Percentiles rank a stretch among this genome's conserved stretches.
phyloP scores from a whole-genome alignment of 2,888 invertebrate species.

The Coremacera marginata region DNA sequence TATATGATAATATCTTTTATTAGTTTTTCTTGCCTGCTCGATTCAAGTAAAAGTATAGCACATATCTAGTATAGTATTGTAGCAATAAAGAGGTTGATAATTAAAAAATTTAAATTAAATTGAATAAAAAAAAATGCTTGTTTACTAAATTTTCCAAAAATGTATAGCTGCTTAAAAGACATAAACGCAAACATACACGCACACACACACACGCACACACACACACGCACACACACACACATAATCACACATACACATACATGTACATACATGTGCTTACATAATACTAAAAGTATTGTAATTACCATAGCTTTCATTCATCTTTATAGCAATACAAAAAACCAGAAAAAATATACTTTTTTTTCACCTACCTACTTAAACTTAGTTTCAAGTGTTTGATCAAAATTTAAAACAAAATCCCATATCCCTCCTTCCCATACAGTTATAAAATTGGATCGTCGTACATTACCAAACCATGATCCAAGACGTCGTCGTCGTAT shows the following conservation, averaged over 20 bases:
- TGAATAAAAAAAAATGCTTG: too few species aligned
- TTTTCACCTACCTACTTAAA: constrained; percentile 38
- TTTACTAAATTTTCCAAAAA: too few species aligned
- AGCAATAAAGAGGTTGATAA: too few species aligned
- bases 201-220: background rate
- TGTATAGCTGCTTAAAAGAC: too few species aligned
- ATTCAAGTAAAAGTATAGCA: too few species aligned
- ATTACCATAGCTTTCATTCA: too few species aligned
- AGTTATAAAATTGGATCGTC: constrained; percentile 62
- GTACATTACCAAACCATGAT: constrained; percentile 61
- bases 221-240: background rate
- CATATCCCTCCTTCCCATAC: constrained; percentile 62
- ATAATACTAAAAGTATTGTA: background rate
- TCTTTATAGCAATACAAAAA: constrained; percentile 25
- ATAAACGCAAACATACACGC: background rate
- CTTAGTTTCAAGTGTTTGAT: constrained; percentile 34
- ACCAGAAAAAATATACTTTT: constrained; percentile 40
- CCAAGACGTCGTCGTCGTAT: constrained; percentile 60
- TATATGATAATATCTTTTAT: too few species aligned
- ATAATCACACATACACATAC: constrained; percentile 41
- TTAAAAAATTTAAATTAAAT: too few species aligned
- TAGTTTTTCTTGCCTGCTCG: too few species aligned
- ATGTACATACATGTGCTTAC: background rate
- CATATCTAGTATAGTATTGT: too few species aligned
- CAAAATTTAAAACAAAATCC: constrained; percentile 43